phyloP scores from a whole-genome alignment of 2,113 vertebrate genomes.

The Ctenomys sociabilis region DNA sequence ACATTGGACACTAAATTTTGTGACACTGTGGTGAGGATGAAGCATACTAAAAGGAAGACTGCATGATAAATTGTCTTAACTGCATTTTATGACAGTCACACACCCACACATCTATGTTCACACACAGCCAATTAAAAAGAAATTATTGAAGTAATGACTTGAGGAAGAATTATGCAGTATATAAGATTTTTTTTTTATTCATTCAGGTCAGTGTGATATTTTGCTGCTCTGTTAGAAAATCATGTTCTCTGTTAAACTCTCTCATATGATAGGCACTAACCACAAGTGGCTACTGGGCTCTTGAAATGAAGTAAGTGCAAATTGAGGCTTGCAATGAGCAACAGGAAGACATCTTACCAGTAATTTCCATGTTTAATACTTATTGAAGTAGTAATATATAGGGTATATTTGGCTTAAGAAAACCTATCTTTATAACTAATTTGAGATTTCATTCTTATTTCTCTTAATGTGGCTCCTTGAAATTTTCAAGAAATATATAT shows the following conservation, averaged over 20 bases:
- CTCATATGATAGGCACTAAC: not conserved
- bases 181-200: not conserved
- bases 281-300: not conserved
- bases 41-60: not conserved
- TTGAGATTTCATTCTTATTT: not conserved
- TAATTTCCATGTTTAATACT: not conserved
- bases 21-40: not conserved
- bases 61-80: not conserved
- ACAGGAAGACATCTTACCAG: not conserved
- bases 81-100: not conserved
- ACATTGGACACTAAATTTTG: not conserved
- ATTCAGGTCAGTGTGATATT: not conserved
- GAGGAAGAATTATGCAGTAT: not conserved
- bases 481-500: not conserved
- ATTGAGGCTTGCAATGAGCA: not conserved
- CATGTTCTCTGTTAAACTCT: not conserved
- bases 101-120: not conserved
- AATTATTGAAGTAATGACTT: not conserved
- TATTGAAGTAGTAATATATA: not conserved
- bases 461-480: not conserved
- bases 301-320: not conserved
- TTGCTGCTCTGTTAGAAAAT: not conserved
- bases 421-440: not conserved
- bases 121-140: not conserved
- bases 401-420: not conserved